Evolutionary conservation across 2,888 invertebrate species (phyloP).

Genomic region (Poecilus cupreus): DNA sequence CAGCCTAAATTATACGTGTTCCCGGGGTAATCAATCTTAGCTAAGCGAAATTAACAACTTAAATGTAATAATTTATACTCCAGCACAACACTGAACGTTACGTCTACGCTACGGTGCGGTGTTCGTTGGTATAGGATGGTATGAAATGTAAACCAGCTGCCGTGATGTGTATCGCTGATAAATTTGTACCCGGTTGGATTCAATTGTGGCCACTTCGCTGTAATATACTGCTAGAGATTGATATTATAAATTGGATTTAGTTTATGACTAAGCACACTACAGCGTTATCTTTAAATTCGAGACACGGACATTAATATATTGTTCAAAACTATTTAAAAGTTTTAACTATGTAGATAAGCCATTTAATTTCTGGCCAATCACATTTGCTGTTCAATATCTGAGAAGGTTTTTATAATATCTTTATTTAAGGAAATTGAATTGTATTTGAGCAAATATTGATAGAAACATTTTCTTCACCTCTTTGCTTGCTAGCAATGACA

Average conservation of each 20-base stretch:
- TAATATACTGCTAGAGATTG: neutral
- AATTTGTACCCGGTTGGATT: slow-evolving; percentile 8
- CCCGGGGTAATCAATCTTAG: slow-evolving; percentile 55
- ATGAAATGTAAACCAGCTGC: slow-evolving; percentile 40
- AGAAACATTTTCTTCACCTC: no score
- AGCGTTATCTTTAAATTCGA: neutral
- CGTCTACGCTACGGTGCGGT: neutral
- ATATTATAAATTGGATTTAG: slow-evolving; percentile 10
- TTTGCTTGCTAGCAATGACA: no score
- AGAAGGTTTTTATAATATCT: no score
- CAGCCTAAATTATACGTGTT: slow-evolving; percentile 56
- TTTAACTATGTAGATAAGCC: no score
- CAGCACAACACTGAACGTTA: neutral
- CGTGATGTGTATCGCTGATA: slow-evolving; percentile 28
- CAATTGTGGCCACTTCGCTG: slow-evolving; percentile 20
- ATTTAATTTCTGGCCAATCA: no score
- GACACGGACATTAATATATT: no score
- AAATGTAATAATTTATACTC: slow-evolving; percentile 56
- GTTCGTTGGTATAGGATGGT: neutral
- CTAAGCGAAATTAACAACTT: slow-evolving; percentile 58
- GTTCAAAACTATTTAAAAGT: no score
- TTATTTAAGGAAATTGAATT: no score
- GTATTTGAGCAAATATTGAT: no score
- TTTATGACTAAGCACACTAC: neutral
- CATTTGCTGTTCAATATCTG: no score